Percentiles rank a stretch among this genome's conserved stretches.
phyloP scores from a whole-genome alignment of 2,797 vertebrate species.

The Mus caroli region DNA sequence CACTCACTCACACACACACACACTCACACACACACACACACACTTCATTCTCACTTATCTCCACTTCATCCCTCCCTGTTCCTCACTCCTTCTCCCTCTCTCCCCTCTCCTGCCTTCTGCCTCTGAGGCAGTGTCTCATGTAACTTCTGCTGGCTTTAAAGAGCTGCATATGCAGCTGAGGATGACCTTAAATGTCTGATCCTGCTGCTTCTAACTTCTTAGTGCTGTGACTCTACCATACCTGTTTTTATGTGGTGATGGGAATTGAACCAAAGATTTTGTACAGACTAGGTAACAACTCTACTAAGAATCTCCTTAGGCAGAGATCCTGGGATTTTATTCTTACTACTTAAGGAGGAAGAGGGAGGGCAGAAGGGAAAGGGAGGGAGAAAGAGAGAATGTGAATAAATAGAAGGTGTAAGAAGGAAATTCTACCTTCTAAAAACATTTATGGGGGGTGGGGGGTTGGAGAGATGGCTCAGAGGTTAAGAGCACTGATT shows the following conservation, averaged over 20 bases:
- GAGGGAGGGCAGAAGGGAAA: not conserved
- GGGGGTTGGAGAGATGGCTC: not conserved
- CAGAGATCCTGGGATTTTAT: not conserved
- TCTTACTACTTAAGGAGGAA: not conserved
- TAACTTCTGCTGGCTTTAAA: not conserved
- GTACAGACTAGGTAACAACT: not conserved
- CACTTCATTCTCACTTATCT: not conserved
- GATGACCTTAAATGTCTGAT: not conserved
- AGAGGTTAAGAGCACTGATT: not conserved
- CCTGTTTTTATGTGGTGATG: not conserved
- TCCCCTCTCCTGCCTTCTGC: not conserved
- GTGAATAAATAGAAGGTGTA: not conserved
- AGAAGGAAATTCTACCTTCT: not conserved
- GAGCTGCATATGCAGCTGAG: not conserved
- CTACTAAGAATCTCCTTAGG: not conserved
- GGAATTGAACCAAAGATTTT: not conserved
- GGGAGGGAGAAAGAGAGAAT: not conserved
- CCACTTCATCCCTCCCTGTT: too few relatives aligned
- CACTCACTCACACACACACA: not conserved
- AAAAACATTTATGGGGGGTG: not conserved
- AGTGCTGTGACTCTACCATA: not conserved
- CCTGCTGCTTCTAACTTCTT: not conserved
- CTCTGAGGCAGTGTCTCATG: not conserved
- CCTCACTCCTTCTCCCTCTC: not conserved
- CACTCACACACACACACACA: not conserved